Evolutionary conservation across 2,797 vertebrate genomes (phyloP), one percentile per base, ranked within the genome.

Genomic region (Hydrocynus forskahlii): DNA sequence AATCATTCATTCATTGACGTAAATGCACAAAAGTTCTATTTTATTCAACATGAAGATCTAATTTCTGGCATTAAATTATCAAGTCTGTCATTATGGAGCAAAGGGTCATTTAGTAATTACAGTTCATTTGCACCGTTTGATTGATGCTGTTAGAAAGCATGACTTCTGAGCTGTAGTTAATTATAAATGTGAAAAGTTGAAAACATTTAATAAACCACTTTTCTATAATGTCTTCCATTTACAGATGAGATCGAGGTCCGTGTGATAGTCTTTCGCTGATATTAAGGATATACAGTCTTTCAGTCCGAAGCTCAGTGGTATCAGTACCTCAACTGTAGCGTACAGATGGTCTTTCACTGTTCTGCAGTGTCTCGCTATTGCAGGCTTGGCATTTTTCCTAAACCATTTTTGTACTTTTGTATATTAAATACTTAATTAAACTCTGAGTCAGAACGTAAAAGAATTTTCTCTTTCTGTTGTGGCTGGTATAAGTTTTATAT

Each of bases 151-250:
- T 40, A 45, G 45, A 72, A 64, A 63, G 35, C 69, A 54, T 57
- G 62, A 23, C 21, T 75, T 75, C 50, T 13, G 52, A 74, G 78
- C 50, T n/a, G 16, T 50, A 13, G 59, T 68, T 60, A 69, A 69
- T 69, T 69, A 25, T 38, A 29, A 66, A 67, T 48, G 48, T 75
- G 43, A 75, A 75, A 75, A 67, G 29, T 23, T 64, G 40, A 9
- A 48, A 68, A 75, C 66, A 16, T 48, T 68, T 75, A 59, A 81
- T 75, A 75, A 74, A 29, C 19, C 73, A 60, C 66, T 76, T 60
- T 57, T 50, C 29, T 43, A 0, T 38, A 62, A 62, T 69, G 43
- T 64, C 59, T 38, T 23, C 21, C 35, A 23, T 75, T 68, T 69
- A 6, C 14, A 13, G 25, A 73, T 38, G 70, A 72, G 25, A 72